phyloP scores from a whole-genome alignment of 37 sponge, comb jelly and placozoan genomes.

The Diacarnus erythraeanus region DNA sequence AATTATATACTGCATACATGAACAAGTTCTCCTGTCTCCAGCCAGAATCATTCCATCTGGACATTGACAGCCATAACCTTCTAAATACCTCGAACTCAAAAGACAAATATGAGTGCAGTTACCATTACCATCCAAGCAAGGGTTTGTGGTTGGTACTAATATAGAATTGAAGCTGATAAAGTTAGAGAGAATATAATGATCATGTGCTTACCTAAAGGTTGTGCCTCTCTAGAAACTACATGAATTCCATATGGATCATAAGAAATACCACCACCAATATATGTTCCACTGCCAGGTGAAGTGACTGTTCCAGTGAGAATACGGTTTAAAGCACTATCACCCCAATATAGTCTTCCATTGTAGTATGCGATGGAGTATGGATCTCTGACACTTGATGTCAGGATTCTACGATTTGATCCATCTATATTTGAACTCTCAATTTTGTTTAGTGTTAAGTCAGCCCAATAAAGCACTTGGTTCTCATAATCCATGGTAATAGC shows the following conservation, averaged over 20 bases:
- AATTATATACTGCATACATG: constrained; percentile 2
- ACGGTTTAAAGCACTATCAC: neutral
- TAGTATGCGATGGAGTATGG: constrained; percentile 3
- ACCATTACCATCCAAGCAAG: constrained; percentile 1
- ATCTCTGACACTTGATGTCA: constrained; percentile 7
- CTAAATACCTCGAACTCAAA: neutral
- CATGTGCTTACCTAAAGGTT: neutral
- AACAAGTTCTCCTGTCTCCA: constrained; percentile 20
- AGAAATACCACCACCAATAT: neutral
- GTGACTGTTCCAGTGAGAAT: neutral
- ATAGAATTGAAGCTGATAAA: neutral
- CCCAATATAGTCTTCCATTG: constrained; percentile 22
- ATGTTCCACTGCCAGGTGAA: constrained; percentile 11
- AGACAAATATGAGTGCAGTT: constrained; percentile 16
- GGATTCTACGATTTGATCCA: constrained; percentile 13
- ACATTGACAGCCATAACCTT: constrained; percentile 5
- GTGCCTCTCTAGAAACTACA: neutral
- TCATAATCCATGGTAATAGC: constrained; percentile 22
- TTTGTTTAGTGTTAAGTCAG: constrained; percentile 8
- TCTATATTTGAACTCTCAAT: constrained; percentile 26
- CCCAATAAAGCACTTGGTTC: constrained; percentile 32
- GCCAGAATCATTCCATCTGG: constrained; percentile 13
- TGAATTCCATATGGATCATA: neutral
- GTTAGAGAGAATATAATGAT: neutral
- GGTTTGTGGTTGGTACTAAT: neutral